A percentile compares a stretch with the other conserved stretches of the same genome.
phyloP scores from a whole-genome alignment of 2,113 vertebrate species.

The Charadrius vociferus region DNA sequence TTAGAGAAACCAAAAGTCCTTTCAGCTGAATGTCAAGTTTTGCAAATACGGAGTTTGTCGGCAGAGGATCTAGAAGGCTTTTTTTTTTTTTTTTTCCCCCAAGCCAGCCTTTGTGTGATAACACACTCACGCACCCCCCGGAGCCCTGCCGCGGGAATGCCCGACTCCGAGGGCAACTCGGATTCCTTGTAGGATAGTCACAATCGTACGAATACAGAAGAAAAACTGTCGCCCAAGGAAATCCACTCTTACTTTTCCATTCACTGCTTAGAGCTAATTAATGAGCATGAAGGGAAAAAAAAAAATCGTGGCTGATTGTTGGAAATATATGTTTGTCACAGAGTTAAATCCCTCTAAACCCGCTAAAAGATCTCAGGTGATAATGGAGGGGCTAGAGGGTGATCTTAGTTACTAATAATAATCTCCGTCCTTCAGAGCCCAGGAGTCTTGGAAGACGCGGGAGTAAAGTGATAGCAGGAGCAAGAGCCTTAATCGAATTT shows the following conservation, averaged over 20 bases:
- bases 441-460: background rate
- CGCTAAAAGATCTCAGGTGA: background rate
- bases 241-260: background rate
- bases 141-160: background rate
- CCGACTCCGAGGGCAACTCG: background rate
- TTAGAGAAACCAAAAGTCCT: background rate
- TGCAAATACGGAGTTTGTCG: background rate
- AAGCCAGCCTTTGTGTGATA: background rate
- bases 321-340: background rate
- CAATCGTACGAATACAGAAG: background rate
- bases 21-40: background rate
- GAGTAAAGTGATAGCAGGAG: background rate
- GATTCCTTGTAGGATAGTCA: background rate
- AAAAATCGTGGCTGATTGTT: background rate
- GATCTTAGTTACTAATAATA: slow-evolving; percentile 22
- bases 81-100: accelerated
- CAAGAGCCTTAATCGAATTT: slow-evolving; percentile 62
- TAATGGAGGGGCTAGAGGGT: background rate
- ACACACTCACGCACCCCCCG: background rate
- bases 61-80: background rate
- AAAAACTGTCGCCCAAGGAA: background rate
- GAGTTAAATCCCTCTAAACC: background rate
- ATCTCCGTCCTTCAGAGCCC: background rate
- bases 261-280: background rate
- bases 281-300: background rate